Evolutionary conservation across 2,888 invertebrate genomes (phyloP), one percentile per base, ranked within the genome.

Genomic region (Biston stratarius): DNA sequence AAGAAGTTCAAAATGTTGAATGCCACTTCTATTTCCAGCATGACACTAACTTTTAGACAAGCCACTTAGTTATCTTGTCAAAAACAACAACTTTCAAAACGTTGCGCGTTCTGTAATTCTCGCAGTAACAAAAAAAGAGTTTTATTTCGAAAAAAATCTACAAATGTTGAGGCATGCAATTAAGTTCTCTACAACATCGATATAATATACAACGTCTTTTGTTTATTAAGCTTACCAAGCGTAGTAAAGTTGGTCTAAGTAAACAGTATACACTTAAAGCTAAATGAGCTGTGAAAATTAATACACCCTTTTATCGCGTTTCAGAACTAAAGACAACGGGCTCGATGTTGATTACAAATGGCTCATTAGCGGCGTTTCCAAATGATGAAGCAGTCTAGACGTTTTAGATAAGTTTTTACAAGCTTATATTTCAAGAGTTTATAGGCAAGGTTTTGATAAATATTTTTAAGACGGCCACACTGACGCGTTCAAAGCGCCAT

Each of bases 251-350:
- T 64, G 59, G 66, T 70, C 58, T 45, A 65, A 68, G 71, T 62
- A 65, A 68, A 70, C 70, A 56, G 59, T 71, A 63, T 63, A 67
- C 72, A 67, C 59, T 72, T 64, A 52, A 36, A 69, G 69, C 64
- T 64, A 70, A 69, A 72, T 61, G 72, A 65, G 65, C 65, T 64
- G 70, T 51, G 69, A 61, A 69, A 70, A 70, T 67, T 67, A 67
- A 70, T 67, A 67, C 48, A 45, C 63, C 34, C 51, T 56, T 65
- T 67, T 67, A 67, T 67, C 59, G 56, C 48, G 36, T 6, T 57
- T 65, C 44, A 47, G 64, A 51, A n/a, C 15, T 64, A 45, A 57
- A 56, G 42, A 52, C 56, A 64, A 61, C 48, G 42, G 51, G 42
- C 44, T 36, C 51, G 45, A 58, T 58, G 48, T 56, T 38, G 42